A percentile compares a stretch with the other conserved stretches of the same genome.
Evolutionary conservation across 1,140 invertebrate species (phyloP).

Genomic region (Cydia pomonella): DNA sequence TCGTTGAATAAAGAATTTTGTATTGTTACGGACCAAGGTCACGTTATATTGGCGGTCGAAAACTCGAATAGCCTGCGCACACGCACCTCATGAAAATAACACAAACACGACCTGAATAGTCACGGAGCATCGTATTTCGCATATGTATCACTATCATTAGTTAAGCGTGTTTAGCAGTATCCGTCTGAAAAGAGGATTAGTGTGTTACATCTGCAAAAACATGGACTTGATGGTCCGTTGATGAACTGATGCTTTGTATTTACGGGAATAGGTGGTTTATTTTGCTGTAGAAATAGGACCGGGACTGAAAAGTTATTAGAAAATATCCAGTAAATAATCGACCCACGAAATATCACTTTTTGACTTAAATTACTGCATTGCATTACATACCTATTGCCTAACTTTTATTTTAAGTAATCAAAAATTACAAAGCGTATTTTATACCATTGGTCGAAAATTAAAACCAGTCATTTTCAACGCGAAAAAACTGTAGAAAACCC

Average conservation of each 20-base stretch:
- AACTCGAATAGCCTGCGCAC: neutral
- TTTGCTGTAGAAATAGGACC: too few relatives aligned
- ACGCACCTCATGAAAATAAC: too few relatives aligned
- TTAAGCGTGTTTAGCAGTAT: neutral
- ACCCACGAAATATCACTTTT: too few relatives aligned
- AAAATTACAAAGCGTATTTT: neutral
- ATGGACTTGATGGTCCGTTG: neutral
- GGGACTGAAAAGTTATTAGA: too few relatives aligned
- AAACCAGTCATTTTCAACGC: neutral
- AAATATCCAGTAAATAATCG: too few relatives aligned
- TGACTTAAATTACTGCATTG: neutral
- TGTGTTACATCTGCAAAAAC: neutral
- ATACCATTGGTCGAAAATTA: neutral
- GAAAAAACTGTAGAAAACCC: neutral
- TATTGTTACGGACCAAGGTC: neutral
- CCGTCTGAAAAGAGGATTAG: conserved; percentile 4
- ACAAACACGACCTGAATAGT: neutral
- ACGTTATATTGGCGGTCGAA: neutral
- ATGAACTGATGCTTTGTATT: too few relatives aligned
- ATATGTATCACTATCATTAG: conserved; percentile 6
- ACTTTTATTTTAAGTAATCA: neutral
- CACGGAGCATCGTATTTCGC: neutral
- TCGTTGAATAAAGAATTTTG: too few relatives aligned
- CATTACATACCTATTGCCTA: too few relatives aligned
- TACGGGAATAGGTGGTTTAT: too few relatives aligned